phyloP scores from a whole-genome alignment of 2,888 invertebrate genomes.

The Sinelater perroti region DNA sequence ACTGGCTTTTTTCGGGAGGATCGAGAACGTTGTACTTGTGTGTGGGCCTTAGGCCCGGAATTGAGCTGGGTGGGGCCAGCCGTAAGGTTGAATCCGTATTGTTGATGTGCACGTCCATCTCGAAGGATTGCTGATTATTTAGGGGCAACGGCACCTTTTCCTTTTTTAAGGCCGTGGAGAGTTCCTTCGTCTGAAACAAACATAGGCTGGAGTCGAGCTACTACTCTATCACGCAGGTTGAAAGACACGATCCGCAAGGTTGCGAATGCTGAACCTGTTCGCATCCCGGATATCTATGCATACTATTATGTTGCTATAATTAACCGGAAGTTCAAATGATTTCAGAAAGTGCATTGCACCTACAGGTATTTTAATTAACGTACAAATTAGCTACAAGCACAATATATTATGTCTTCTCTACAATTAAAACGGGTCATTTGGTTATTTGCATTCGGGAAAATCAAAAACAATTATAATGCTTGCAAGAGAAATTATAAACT shows the following conservation, averaged over 20 bases:
- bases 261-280: slow-evolving; percentile 8
- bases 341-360: slow-evolving; percentile 3
- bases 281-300: slow-evolving; percentile 8
- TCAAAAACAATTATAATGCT: no score
- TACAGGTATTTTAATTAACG: not conserved
- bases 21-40: slow-evolving; percentile 67
- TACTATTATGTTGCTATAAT: slow-evolving; percentile 1
- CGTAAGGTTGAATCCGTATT: slow-evolving; percentile 63
- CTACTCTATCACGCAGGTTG: not conserved
- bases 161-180: slow-evolving; percentile 53
- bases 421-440: no score
- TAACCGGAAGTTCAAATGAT: slow-evolving; percentile 6
- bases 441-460: no score
- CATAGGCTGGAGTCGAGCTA: slow-evolving; percentile 7
- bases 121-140: slow-evolving; percentile 52
- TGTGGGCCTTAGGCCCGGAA: slow-evolving; percentile 72
- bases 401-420: no score
- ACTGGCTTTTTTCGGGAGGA: slow-evolving; percentile 56
- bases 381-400: no score
- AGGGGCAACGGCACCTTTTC: slow-evolving; percentile 49
- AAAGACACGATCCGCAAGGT: slow-evolving; percentile 3
- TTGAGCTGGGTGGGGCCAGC: slow-evolving; percentile 68
- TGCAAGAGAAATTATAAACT: no score
- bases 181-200: slow-evolving; percentile 58
- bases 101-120: slow-evolving; percentile 65